A percentile compares a stretch with the other conserved stretches of the same genome.
These are phyloP conservation scores for Drosophila paulistorum DNA, from an alignment of 1,140 invertebrate species.

Conservation along the genomic window DNA sequence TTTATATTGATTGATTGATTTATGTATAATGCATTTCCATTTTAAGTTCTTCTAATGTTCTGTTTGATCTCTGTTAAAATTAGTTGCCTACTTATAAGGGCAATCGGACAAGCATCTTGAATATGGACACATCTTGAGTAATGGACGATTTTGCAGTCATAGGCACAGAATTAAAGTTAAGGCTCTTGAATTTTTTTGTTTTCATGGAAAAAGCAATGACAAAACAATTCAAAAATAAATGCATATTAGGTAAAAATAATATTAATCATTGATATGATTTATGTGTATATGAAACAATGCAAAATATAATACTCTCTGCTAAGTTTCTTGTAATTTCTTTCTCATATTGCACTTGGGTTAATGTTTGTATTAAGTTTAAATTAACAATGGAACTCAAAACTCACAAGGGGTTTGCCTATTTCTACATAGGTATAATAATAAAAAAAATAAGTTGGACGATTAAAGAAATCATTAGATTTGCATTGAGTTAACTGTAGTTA, in stretches of 20 bases:
- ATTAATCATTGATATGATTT: slow-evolving; percentile 16
- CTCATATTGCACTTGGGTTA: slow-evolving; percentile 44
- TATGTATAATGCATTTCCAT: too few species aligned
- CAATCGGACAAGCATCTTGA: background rate
- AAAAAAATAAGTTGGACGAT: background rate
- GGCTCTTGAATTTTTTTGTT: slow-evolving; percentile 25
- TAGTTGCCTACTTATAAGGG: background rate
- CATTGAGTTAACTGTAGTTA: background rate
- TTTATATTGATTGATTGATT: too few species aligned
- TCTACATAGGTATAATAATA: background rate
- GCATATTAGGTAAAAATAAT: slow-evolving; percentile 8
- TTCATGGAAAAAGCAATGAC: background rate
- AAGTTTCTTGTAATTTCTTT: slow-evolving; percentile 16
- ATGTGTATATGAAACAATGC: slow-evolving; percentile 47
- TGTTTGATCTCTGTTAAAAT: background rate
- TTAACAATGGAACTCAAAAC: background rate
- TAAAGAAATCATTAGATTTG: background rate
- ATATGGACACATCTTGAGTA: background rate
- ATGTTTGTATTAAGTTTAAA: slow-evolving; percentile 8
- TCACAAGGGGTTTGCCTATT: background rate
- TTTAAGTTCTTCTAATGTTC: too few species aligned
- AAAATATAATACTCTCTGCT: slow-evolving; percentile 28
- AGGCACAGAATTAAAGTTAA: slow-evolving; percentile 23
- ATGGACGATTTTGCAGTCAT: background rate
- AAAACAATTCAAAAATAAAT: slow-evolving; percentile 17